A percentile compares a stretch with the other conserved stretches of the same genome.
Conservation (phyloP, 2,797 vertebrate species). For the Dromococcyx pavoninus region DNA sequence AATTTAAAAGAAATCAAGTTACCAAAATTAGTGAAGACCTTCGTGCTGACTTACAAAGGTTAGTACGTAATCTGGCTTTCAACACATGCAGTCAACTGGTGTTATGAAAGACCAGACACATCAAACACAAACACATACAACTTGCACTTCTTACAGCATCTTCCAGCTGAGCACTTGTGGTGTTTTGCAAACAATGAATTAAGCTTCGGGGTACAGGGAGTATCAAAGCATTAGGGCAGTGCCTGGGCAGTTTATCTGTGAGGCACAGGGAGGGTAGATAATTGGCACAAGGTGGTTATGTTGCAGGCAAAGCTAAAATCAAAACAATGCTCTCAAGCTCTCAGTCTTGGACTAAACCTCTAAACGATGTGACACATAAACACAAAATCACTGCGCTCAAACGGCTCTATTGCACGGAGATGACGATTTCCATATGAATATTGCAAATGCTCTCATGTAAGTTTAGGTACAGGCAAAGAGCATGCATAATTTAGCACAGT, state of each 20-base stretch:
- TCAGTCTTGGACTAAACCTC: conserved; percentile 47
- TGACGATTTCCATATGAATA: conserved; percentile 68
- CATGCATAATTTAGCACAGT: conserved; percentile 63
- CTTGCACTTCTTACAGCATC: conserved; percentile 55
- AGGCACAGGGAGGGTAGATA: conserved; percentile 45
- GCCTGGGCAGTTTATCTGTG: conserved; percentile 55
- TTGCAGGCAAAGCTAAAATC: conserved; percentile 33
- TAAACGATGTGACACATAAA: conserved; percentile 54
- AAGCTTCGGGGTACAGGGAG: conserved; percentile 55
- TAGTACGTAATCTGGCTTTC: conserved; percentile 12
- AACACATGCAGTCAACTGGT: not conserved
- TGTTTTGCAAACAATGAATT: conserved; percentile 67
- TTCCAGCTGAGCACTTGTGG: conserved; percentile 49
- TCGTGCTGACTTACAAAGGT: not conserved
- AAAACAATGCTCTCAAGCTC: conserved; percentile 23
- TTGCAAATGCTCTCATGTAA: conserved; percentile 64
- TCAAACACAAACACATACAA: conserved; percentile 59
- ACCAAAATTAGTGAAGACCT: not conserved
- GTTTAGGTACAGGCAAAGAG: conserved; percentile 67
- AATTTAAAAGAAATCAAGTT: conserved; percentile 5
- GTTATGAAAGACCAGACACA: conserved; percentile 49
- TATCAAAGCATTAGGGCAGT: conserved; percentile 63
- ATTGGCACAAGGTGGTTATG: conserved; percentile 55
- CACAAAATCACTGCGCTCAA: conserved; percentile 50
- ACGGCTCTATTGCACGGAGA: conserved; percentile 49